Evolutionary conservation across 2,113 vertebrate genomes (phyloP).

Genomic region (Leptodactylus fuscus): DNA sequence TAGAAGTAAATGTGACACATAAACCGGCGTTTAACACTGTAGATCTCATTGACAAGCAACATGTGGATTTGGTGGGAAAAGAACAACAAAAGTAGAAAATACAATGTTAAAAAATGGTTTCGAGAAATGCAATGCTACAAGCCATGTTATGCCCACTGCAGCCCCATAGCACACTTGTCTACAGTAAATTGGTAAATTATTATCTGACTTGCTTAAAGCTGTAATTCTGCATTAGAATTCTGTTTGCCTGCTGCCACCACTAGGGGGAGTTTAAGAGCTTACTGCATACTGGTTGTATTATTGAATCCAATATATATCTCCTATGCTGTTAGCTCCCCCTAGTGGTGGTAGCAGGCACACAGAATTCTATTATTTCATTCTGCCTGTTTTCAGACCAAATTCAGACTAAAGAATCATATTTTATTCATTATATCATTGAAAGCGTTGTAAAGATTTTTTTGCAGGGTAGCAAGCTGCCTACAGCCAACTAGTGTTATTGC

Average conservation of each 20-base stretch:
- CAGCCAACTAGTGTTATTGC: background rate
- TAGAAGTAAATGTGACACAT: conserved; percentile 4
- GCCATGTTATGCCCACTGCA: background rate
- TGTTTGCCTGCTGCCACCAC: background rate
- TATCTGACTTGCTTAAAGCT: no score
- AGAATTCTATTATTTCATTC: no score
- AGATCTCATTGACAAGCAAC: background rate
- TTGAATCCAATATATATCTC: no score
- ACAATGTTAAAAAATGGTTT: background rate
- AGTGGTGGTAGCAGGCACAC: no score
- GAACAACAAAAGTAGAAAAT: background rate
- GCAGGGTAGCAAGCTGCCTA: background rate
- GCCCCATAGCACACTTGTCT: background rate
- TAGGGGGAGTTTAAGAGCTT: background rate
- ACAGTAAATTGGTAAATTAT: no score
- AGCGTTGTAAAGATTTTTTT: background rate
- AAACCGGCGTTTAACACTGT: background rate
- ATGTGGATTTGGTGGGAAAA: conserved; percentile 5
- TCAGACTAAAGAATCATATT: no score
- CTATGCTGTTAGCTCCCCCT: no score
- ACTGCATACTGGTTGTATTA: background rate
- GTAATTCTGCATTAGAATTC: background rate
- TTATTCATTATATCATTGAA: background rate
- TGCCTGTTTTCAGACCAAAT: no score
- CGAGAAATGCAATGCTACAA: background rate